Evolutionary conservation across 1,140 invertebrate genomes (phyloP).

Genomic region (Pogonomyrmex californicus): DNA sequence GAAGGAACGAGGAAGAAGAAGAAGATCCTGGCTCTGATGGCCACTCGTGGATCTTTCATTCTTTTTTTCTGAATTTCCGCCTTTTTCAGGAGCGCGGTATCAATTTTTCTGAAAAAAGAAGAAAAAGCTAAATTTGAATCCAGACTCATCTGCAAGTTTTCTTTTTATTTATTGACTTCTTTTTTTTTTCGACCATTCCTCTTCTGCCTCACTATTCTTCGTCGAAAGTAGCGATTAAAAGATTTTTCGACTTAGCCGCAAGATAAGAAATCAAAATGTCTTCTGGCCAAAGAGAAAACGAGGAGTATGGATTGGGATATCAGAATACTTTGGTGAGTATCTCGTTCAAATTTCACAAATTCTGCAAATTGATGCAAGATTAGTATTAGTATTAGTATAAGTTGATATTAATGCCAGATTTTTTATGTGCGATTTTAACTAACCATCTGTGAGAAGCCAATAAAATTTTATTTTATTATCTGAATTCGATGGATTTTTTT

Average conservation of each 20-base stretch:
- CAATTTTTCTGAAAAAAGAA: not conserved
- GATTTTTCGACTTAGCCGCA: conserved; percentile 43
- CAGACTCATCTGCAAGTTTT: not conserved
- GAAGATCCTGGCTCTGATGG: not conserved
- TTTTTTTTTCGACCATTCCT: not conserved
- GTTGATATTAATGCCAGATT: not conserved
- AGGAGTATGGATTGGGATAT: conserved; percentile 91
- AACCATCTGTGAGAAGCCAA: not conserved
- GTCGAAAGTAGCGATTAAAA: not conserved
- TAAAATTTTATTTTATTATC: not conserved
- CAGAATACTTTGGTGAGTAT: conserved; percentile 93
- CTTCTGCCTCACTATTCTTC: not conserved
- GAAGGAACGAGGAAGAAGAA: conserved; percentile 20
- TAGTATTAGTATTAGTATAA: not conserved
- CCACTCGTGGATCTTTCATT: not conserved
- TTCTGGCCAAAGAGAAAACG: conserved; percentile 78
- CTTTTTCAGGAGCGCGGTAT: not conserved
- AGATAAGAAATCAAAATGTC: conserved; percentile 73
- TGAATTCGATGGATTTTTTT: not conserved
- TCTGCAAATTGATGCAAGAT: not conserved
- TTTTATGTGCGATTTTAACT: not conserved
- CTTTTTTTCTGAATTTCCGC: conserved; percentile 11
- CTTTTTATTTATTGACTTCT: not conserved
- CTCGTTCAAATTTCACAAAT: conserved; percentile 7
- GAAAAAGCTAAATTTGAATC: not conserved